Base-by-base conservation (phyloP, 2,888 invertebrate species). In the Sympetrum striolatum region DNA sequence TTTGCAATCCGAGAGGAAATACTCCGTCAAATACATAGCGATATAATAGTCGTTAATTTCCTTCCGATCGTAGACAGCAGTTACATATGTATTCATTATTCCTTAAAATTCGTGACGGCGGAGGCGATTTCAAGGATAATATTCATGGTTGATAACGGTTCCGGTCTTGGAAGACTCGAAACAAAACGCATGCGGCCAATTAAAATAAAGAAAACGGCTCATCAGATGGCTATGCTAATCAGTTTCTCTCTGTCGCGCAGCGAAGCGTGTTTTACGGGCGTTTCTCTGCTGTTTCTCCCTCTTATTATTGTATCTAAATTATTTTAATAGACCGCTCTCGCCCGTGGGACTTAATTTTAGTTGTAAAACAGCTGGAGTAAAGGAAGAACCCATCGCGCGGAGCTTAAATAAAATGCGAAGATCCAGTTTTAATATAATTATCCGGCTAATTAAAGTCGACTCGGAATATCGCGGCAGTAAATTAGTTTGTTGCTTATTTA, bases 241-340 rank as follows among this genome's bases (percentile, higher is more conserved):
- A 22, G 60, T 18, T 60, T 15, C 53, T 35, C 35, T 60, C 12
- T 73, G 25, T 31, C 64, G 48, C 25, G 48, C 58, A 35, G 58
- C 37, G 60, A 60, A 86, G 86, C 86, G 60, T 86, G 86, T 58
- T 60, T 82, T 86, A 86, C 37, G 60, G 60, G 86, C 22, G 53
- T 10, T 48, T 48, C 6, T 86, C 31, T 31, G 44, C 44, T 8
- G 18, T 53, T 53, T 53, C 18, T 5, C 53, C 18, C 53, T 73
- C 31, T 73, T 73, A 73, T 31, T 73, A 31, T 73, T 73, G 25
- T 25, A 31, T 73, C 14, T 25, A 31, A 25, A 73, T 31, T 25
- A 14, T 86, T 86, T 86, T 86, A 64, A 86, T 86, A n/a, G 86
- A 22, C 37, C 86, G 35, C 37, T 37, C 10, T 35, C 8, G 35